Evolutionary conservation across 2,888 invertebrate species (phyloP), one percentile per base, ranked within the genome.

Genomic region (Trichogramma dendrolimi): DNA sequence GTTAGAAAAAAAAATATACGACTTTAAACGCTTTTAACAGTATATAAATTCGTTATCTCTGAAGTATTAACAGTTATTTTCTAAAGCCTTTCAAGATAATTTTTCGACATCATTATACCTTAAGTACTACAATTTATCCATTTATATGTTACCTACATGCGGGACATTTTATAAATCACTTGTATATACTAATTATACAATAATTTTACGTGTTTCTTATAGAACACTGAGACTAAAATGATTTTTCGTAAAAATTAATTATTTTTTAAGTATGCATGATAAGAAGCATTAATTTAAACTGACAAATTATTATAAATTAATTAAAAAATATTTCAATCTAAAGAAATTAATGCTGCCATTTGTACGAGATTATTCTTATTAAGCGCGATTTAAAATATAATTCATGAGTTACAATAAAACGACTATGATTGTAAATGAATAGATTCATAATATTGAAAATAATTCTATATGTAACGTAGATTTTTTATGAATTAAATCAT

Each of bases 351-450:
- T 60, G 65, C 65, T 65, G 65, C 62, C 65, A 62, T 65, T 62
- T 60, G 59, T 62, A 65, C 65, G 65, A 58, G 62, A 58, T 65
- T 62, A 58, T 58, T 55, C 61, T 62, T 55, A 65, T 60, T 61
- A 42, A 58, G 56, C 60, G 54, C 43, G 48, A 57, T 55, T 57
- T 61, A 57, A 52, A 62, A 57, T 64, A 61, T 53, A 55, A n/a
- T 5, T 46, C 52, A 79, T 73, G 62, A 67, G 68, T 65, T 67
- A 67, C 48, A 70, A 65, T 58, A 71, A 71, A 67, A 67, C 61
- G 51, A 63, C 67, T 61, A 59, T 72, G 63, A 68, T 68, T 61
- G 27, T 27, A 27, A 2, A 27, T 27, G 27, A 27, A 27, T 27
- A 27, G 27, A 27, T 27, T 27, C 27, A 27, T 27, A 27, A 27